Percentiles rank a stretch among this genome's conserved stretches.
Evolutionary conservation across 2,797 vertebrate genomes (phyloP).

Genomic region (Microctenopoma lineatum): DNA sequence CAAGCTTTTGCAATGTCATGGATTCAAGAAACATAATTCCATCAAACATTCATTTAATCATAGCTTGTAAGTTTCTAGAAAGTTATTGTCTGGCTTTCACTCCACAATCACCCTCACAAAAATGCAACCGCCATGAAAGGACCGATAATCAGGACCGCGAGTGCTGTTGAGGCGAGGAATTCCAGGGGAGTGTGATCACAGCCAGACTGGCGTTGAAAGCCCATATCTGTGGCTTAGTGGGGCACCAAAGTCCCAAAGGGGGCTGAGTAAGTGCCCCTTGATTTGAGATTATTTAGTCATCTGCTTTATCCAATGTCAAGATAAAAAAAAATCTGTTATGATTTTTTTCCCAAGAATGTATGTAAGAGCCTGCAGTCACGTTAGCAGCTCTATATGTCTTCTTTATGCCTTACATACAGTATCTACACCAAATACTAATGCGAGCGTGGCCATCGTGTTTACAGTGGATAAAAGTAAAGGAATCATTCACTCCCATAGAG

Average conservation of each 20-base stretch:
- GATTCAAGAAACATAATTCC: no score
- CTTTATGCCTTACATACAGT: no score
- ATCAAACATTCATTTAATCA: no score
- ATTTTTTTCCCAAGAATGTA: no score
- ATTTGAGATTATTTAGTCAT: no score
- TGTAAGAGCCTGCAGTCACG: no score
- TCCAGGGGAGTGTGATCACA: conserved; percentile 70
- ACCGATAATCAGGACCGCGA: conserved; percentile 53
- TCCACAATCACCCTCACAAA: conserved; percentile 47
- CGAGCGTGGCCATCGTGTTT: no score
- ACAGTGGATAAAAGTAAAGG: background rate
- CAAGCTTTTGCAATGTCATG: background rate
- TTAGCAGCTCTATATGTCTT: no score
- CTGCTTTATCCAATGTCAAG: no score
- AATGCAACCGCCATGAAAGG: conserved; percentile 51
- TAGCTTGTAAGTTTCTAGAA: background rate
- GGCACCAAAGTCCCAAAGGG: conserved; percentile 51
- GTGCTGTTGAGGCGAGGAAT: conserved; percentile 54
- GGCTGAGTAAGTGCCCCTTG: background rate
- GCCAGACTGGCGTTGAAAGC: conserved; percentile 64
- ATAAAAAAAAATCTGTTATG: no score
- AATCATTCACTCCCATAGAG: background rate
- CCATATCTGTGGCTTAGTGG: conserved; percentile 64
- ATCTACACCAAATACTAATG: no score
- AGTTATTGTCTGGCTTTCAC: background rate